These are phyloP conservation scores for Ellobius talpinus DNA, from an alignment of 2,113 vertebrate species.

Conservation along the genomic window DNA sequence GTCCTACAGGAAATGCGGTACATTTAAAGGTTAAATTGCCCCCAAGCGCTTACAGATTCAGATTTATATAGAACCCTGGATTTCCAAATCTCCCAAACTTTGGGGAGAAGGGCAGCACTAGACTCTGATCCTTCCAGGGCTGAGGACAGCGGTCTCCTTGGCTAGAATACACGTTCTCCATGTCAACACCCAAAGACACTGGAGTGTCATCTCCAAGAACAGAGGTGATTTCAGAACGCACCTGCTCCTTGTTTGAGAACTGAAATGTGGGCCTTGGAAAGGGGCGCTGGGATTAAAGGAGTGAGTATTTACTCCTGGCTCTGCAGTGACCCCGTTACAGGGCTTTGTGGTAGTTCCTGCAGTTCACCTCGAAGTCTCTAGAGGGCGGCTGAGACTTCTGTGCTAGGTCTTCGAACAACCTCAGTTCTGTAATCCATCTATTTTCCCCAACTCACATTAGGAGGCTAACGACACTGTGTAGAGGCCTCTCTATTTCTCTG, in stretches of 20 bases:
- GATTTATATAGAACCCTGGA: background rate
- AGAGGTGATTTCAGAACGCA: background rate
- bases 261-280: background rate
- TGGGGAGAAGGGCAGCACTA: background rate
- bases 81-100: slow-evolving; percentile 23
- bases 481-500: background rate
- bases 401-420: background rate
- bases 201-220: background rate
- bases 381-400: slow-evolving; percentile 36
- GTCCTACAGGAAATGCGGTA: background rate
- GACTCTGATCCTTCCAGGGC: background rate
- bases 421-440: no score
- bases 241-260: background rate
- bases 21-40: background rate
- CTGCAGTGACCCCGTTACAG: background rate
- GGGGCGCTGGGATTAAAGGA: background rate
- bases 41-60: background rate
- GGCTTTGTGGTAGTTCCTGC: background rate
- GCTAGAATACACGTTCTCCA: background rate
- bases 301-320: background rate
- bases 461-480: background rate
- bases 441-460: background rate
- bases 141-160: background rate
- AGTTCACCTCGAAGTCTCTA: slow-evolving; percentile 37
- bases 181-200: background rate